Conservation (phyloP, 2,797 vertebrate species). For the Myotis daubentonii region DNA sequence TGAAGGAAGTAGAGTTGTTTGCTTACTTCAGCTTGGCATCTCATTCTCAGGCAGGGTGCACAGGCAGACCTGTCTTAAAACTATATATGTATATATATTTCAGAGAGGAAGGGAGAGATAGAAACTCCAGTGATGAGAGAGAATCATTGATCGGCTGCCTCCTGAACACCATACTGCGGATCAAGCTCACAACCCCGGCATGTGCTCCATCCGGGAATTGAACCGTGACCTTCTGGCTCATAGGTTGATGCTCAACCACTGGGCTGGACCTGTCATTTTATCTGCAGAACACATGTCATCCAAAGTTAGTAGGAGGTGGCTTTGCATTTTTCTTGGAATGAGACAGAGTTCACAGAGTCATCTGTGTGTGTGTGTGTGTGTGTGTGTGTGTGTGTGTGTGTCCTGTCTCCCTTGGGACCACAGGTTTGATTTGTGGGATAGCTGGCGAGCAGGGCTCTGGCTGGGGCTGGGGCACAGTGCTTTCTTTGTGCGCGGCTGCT, state of each 20-base stretch:
- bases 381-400: not conserved
- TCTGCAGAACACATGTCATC: not conserved
- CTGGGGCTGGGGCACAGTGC: not conserved
- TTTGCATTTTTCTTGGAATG: not conserved
- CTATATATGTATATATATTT: too few relatives aligned
- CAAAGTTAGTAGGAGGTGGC: not conserved
- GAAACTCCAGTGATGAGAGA: too few relatives aligned
- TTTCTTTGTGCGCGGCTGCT: not conserved
- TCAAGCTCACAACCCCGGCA: too few relatives aligned
- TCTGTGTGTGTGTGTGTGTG: not conserved
- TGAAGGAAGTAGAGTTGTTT: not conserved
- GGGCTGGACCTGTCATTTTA: not conserved
- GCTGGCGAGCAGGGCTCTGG: conserved; percentile 8
- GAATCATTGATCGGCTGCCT: too few relatives aligned
- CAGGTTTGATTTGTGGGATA: not conserved
- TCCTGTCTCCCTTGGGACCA: not conserved
- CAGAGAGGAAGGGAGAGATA: not conserved
- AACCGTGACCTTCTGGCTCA: too few relatives aligned
- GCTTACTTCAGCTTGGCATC: not conserved
- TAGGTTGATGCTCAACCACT: too few relatives aligned
- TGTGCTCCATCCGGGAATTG: too few relatives aligned
- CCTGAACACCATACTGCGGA: too few relatives aligned
- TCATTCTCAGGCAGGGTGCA: not conserved
- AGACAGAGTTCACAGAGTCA: not conserved
- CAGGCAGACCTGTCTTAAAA: not conserved